These are phyloP conservation scores for Crotalus helleri DNA, from an alignment of 2,113 vertebrate genomes.

Conservation along the genomic window DNA sequence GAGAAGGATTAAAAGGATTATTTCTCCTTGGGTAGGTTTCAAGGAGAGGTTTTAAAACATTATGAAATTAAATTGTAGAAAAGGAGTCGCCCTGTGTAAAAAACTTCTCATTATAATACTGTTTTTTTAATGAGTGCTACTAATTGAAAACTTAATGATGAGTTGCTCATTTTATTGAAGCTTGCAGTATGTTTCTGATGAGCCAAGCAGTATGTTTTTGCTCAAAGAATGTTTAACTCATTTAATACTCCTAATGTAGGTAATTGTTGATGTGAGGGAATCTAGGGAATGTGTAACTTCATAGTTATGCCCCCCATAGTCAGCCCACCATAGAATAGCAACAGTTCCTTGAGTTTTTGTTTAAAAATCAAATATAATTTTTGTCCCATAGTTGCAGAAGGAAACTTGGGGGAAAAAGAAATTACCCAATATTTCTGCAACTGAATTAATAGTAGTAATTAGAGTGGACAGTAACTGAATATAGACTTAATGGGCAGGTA, in stretches of 20 bases:
- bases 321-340: not conserved
- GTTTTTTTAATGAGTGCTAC: not conserved
- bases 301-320: not conserved
- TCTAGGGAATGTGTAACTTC: not conserved
- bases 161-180: slow-evolving; percentile 8
- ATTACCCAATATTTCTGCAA: not conserved
- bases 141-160: slow-evolving; percentile 26
- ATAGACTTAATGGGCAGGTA: not conserved
- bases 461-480: not conserved
- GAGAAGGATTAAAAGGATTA: not conserved
- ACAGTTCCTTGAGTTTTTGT: not conserved
- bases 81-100: not conserved
- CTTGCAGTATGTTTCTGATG: not conserved
- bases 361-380: not conserved
- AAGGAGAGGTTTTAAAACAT: not conserved
- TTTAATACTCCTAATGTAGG: not conserved
- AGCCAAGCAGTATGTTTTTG: not conserved
- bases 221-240: not conserved
- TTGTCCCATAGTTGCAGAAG: not conserved
- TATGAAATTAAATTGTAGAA: slow-evolving; percentile 12
- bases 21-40: not conserved
- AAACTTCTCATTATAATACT: not conserved
- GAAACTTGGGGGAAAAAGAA: not conserved
- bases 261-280: not conserved
- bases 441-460: not conserved